Percentiles rank a stretch among this genome's conserved stretches.
These are phyloP conservation scores for Clostera curtula DNA, from an alignment of 2,888 invertebrate genomes.

Conservation along the genomic window DNA sequence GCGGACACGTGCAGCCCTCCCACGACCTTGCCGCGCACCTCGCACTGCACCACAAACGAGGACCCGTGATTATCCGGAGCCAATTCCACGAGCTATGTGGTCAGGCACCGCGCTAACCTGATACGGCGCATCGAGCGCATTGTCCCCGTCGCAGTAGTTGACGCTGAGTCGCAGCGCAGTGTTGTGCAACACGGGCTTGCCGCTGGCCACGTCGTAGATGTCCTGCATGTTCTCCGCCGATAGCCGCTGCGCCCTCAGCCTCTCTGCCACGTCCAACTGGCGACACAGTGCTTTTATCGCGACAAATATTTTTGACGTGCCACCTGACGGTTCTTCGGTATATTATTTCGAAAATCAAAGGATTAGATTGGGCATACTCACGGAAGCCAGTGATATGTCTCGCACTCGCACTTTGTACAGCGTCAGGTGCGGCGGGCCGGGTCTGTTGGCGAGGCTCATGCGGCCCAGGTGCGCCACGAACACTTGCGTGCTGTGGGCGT, in stretches of 20 bases:
- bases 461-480: slow-evolving; percentile 94
- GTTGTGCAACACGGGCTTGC: slow-evolving; percentile 92
- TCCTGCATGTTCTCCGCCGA: slow-evolving; percentile 74
- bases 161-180: slow-evolving; percentile 86
- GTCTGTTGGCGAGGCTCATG: slow-evolving; percentile 77
- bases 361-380: neutral
- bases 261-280: slow-evolving; percentile 56
- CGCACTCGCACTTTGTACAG: slow-evolving; percentile 82
- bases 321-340: too few relatives aligned
- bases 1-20: slow-evolving; percentile 90
- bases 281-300: neutral
- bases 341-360: neutral
- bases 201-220: slow-evolving; percentile 83
- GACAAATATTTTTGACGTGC: too few relatives aligned
- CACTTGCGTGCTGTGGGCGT: slow-evolving; percentile 85
- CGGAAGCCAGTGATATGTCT: slow-evolving; percentile 87
- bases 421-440: slow-evolving; percentile 50
- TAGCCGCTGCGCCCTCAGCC: slow-evolving; percentile 36
- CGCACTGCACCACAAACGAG: slow-evolving; percentile 35
- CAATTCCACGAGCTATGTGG: neutral
- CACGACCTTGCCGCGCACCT: slow-evolving; percentile 85
- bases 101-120: slow-evolving; percentile 9
- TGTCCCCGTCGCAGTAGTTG: slow-evolving; percentile 50
- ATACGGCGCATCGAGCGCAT: slow-evolving; percentile 17
- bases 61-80: neutral